phyloP scores from a whole-genome alignment of 2,888 invertebrate genomes.

The Campoplex nolae region DNA sequence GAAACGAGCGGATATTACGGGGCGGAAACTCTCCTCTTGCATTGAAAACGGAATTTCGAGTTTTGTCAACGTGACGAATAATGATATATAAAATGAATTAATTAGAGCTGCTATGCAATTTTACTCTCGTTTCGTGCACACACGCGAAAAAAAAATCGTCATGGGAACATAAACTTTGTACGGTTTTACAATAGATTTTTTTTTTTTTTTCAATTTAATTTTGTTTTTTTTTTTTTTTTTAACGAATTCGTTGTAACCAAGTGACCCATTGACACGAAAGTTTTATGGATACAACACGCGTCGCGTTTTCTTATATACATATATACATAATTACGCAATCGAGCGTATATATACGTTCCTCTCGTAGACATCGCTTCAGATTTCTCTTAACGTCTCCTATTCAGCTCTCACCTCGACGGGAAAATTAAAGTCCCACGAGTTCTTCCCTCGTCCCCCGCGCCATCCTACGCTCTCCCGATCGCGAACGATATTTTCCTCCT shows the following conservation, averaged over 20 bases:
- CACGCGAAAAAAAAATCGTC: neutral
- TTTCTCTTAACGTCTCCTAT: constrained; percentile 43
- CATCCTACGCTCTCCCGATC: neutral
- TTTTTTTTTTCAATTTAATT: neutral
- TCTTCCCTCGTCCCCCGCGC: neutral
- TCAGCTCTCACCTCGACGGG: constrained; percentile 51
- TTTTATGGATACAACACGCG: constrained; percentile 57
- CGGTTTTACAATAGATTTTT: constrained; percentile 22
- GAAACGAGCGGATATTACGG: constrained; percentile 40
- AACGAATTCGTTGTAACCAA: constrained; percentile 36
- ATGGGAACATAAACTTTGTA: constrained; percentile 35
- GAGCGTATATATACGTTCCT: constrained; percentile 21
- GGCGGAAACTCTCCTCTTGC: constrained; percentile 5
- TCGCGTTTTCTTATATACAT: constrained; percentile 37
- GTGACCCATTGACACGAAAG: constrained; percentile 65
- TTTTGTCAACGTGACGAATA: constrained; percentile 5
- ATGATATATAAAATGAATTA: constrained; percentile 9
- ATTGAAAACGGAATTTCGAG: constrained; percentile 7
- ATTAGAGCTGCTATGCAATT: neutral
- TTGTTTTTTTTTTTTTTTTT: neutral
- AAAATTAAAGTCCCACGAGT: constrained; percentile 62
- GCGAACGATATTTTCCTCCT: constrained; percentile 3
- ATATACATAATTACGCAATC: constrained; percentile 59
- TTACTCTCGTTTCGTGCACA: neutral
- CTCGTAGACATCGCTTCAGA: constrained; percentile 43